Conservation (phyloP, 2,888 invertebrate genomes). For the Calephelis perditalis region DNA sequence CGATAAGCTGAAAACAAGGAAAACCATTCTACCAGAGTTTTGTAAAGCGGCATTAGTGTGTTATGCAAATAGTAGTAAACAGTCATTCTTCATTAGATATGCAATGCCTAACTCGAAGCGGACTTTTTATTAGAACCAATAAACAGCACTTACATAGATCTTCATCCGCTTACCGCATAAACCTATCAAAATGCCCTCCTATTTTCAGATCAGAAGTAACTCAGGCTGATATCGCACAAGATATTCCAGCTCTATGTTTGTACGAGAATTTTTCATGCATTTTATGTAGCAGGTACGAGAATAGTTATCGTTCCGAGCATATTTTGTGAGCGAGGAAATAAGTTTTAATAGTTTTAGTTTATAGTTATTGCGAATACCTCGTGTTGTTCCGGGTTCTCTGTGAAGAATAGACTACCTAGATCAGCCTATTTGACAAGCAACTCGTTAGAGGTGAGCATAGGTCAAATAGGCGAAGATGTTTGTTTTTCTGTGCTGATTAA, state of each 20-base stretch:
- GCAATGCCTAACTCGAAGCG: conserved; percentile 8
- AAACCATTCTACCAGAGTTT: too few species aligned
- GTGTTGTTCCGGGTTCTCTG: too few species aligned
- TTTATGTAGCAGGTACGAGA: conserved; percentile 8
- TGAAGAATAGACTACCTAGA: too few species aligned
- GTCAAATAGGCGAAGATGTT: too few species aligned
- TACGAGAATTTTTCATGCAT: conserved; percentile 4
- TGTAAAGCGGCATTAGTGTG: too few species aligned
- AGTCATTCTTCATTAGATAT: background rate
- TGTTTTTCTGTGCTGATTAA: too few species aligned
- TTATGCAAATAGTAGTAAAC: background rate
- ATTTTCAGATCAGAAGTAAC: conserved; percentile 27
- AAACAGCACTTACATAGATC: conserved; percentile 23
- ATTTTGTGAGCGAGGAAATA: background rate
- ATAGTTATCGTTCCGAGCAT: background rate
- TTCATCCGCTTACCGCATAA: conserved; percentile 6
- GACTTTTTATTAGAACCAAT: conserved; percentile 30
- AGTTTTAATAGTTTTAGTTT: too few species aligned
- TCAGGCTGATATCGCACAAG: conserved; percentile 5
- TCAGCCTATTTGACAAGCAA: too few species aligned
- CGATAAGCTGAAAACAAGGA: too few species aligned
- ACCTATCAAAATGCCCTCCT: conserved; percentile 28
- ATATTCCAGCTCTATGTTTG: background rate
- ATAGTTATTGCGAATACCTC: too few species aligned
- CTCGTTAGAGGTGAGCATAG: too few species aligned